These are phyloP conservation scores for Lamellibrachia columna DNA, from an alignment of 2,888 invertebrate species.

Conservation along the genomic window DNA sequence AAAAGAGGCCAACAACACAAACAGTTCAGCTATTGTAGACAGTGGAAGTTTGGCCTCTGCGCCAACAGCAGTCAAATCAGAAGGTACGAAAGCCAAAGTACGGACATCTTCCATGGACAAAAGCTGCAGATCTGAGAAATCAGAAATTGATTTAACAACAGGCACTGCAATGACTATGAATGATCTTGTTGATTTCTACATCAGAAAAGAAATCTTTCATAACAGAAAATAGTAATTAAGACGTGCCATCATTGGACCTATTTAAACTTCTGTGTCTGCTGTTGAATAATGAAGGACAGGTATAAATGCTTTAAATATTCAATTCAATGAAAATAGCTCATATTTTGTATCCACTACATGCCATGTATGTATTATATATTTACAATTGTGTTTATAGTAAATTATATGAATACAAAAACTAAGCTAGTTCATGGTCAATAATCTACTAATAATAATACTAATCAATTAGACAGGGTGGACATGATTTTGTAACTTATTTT, in stretches of 20 bases:
- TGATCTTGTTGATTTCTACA: not conserved
- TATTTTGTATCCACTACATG: not conserved
- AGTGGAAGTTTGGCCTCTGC: not conserved
- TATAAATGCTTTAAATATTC: not conserved
- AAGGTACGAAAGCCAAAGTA: not conserved
- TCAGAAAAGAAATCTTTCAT: conserved; percentile 3
- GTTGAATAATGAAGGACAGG: not conserved
- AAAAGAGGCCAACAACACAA: not conserved
- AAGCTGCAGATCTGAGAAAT: not conserved
- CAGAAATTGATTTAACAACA: not conserved
- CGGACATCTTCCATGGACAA: not conserved
- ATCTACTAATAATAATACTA: too few species aligned
- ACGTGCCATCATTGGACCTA: too few species aligned
- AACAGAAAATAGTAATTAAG: not conserved
- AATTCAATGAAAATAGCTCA: not conserved
- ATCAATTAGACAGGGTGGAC: too few species aligned
- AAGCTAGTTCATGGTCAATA: too few species aligned
- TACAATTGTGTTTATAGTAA: too few species aligned
- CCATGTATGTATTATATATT: not conserved
- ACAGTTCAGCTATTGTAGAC: not conserved
- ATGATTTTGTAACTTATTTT: too few species aligned
- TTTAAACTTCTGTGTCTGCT: not conserved
- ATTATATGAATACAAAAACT: too few species aligned
- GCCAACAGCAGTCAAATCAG: not conserved
- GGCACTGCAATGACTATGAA: not conserved